These are phyloP conservation scores for Dicyrtoma fusca DNA, from an alignment of 2,888 invertebrate species.

Conservation along the genomic window DNA sequence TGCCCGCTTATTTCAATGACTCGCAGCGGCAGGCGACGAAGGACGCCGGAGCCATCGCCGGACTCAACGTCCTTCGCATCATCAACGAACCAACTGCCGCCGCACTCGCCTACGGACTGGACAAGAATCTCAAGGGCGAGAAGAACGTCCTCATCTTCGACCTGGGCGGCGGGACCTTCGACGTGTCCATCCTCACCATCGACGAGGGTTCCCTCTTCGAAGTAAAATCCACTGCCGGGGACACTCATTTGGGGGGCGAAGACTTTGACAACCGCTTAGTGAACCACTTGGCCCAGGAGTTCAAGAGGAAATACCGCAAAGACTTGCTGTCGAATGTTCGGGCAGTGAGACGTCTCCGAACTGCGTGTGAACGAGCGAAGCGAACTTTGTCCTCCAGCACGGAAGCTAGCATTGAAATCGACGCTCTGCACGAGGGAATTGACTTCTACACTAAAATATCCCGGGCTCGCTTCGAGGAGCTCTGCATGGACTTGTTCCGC, in stretches of 20 bases:
- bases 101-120: conserved; percentile 79
- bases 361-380: conserved; percentile 61
- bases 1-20: conserved; percentile 77
- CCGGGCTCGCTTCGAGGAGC: conserved; percentile 95
- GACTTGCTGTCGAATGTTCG: conserved; percentile 57
- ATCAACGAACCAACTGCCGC: conserved; percentile 91
- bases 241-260: conserved; percentile 69
- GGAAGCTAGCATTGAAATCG: conserved; percentile 85
- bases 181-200: conserved; percentile 65
- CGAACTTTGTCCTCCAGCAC: conserved; percentile 55
- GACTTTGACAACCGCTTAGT: conserved; percentile 61
- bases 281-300: conserved; percentile 47
- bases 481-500: conserved; percentile 94
- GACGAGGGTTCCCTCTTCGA: conserved; percentile 68
- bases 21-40: conserved; percentile 72
- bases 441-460: conserved; percentile 96
- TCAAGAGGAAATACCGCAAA: conserved; percentile 49
- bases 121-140: conserved; percentile 62
- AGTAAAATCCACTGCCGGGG: conserved; percentile 70
- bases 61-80: conserved; percentile 79
- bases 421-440: conserved; percentile 90
- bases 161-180: too few species aligned
- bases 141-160: conserved; percentile 66
- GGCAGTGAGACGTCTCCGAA: conserved; percentile 64
- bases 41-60: conserved; percentile 83